These are phyloP conservation scores for Varroa destructor DNA, from an alignment of 1,140 invertebrate genomes.

Conservation along the genomic window DNA sequence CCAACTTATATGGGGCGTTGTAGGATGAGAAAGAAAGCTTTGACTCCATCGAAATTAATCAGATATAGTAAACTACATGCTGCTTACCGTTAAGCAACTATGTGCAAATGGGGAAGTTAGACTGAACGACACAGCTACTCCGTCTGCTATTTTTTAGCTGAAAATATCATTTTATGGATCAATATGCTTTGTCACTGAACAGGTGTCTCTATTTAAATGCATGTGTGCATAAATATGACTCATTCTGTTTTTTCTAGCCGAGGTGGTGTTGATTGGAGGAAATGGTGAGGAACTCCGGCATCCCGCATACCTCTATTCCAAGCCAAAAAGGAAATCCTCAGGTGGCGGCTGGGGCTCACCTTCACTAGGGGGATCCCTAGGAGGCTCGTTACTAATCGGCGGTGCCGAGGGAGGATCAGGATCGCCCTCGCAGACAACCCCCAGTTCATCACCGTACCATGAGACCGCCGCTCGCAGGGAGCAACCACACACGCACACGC, in stretches of 20 bases:
- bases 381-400: slow-evolving; percentile 21
- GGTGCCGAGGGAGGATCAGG: slow-evolving; percentile 18
- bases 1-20: too few relatives aligned
- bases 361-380: slow-evolving; percentile 12
- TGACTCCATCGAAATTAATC: too few relatives aligned
- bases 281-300: slow-evolving; percentile 23
- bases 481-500: not conserved
- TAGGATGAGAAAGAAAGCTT: too few relatives aligned
- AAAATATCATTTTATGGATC: too few relatives aligned
- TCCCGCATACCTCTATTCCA: slow-evolving; percentile 22
- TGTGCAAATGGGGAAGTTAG: too few relatives aligned
- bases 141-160: too few relatives aligned
- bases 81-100: too few relatives aligned
- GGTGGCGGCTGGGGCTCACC: slow-evolving; percentile 25
- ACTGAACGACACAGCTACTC: too few relatives aligned
- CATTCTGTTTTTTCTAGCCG: not conserved
- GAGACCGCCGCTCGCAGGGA: slow-evolving; percentile 11
- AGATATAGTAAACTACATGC: too few relatives aligned
- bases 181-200: too few relatives aligned
- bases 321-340: slow-evolving; percentile 15
- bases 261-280: slow-evolving; percentile 17
- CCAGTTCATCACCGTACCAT: slow-evolving; percentile 25
- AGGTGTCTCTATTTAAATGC: too few relatives aligned
- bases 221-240: too few relatives aligned
- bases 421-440: slow-evolving; percentile 22